Evolutionary conservation across 2,797 vertebrate genomes (phyloP), one percentile per base, ranked within the genome.

Genomic region (Enteromius unitaeniatus): DNA sequence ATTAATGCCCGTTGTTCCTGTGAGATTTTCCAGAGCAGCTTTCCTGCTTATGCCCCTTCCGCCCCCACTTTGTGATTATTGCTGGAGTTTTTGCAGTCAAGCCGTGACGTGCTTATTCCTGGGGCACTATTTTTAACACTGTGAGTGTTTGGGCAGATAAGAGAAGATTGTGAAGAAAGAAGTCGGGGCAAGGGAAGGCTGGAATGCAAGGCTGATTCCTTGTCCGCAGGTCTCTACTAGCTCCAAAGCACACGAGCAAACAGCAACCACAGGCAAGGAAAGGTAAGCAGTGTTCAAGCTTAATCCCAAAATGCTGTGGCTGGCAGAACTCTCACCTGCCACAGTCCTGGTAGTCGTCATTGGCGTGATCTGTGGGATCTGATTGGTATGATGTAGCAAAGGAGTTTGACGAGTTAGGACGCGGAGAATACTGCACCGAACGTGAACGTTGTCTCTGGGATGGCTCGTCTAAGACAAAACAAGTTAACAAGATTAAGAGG

Each of bases 341-440:
- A 64, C 79, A 55, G 73, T 93, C 92, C 55, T 86, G 62, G 14
- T 89, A 89, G 78, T 93, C 92, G 15, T 93, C 93, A 14, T 88
- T 91, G 70, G 90, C 55, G 1, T 93, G 92, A 60, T 79, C 47
- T 31, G 89, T 86, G 78, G 90, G 87, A 72, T 95, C 93, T 15
- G 88, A 82, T 78, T 73, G 90, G 88, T 89, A 93, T 55, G 93
- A 90, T 49, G 90, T 83, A 49, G 91, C 85, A 80, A 97, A 94
- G 65, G 96, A 96, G 42, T 96, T 97, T 0, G 96, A 95, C 0
- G 96, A 96, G 88, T 95, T 95, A n/a, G 93, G 94, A 86, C 94
- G 94, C n/a, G 97, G 97, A 28, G 97, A 98, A 88, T 96, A 96
- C 90, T 97, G 97, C 0, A 95, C 93, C 3, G 97, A 97, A 85